Base-by-base conservation (phyloP, 1,140 invertebrate genomes). In the Tetramorium parvispinum region DNA sequence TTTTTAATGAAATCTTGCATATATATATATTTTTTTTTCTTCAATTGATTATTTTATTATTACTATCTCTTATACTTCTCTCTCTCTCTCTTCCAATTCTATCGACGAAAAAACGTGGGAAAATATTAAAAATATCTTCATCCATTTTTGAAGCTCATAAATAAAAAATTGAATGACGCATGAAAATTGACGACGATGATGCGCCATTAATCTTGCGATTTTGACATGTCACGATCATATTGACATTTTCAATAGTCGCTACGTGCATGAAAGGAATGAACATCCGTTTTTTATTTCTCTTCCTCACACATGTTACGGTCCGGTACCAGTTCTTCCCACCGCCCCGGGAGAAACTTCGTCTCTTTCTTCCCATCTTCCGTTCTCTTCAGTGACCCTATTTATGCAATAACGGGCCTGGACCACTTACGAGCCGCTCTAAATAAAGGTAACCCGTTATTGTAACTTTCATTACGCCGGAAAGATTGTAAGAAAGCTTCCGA, bases 381-480 rank as follows among this genome's bases (percentile, higher is more conserved):
- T 40, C 61, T 66, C 81, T 83, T 76, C 51, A 61, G 27, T 79
- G 77, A 51, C 61, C 75, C 27, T 37, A 32, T 21, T 65, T 55
- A 55, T 46, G 81, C 70, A 76, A 81, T 70, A 55, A 87, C 79
- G 81, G 85, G 68, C n/a, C 51, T 71, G 86, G 43, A 16, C 53
- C 32, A 63, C 46, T 82, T 82, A 63, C 46, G 21, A 53, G 13
- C 4, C 24, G 46, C 43, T 83, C 68, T 59, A 32, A 83, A 83
- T 61, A 83, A 75, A 40, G 8, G 8, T 37, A 27, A 18, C 53
- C 59, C 79, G 51, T 82, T 82, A 73, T 18, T 40, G 32, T 43
- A 81, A 43, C 49, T 83, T 75, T 46, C 7, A 21, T 37, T 24
- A 21, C 27, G 10, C 21, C 13, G 18, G 18, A 7, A 59, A 46